Evolutionary conservation across 2,888 invertebrate genomes (phyloP).

Genomic region (Halictus quadricinctus): DNA sequence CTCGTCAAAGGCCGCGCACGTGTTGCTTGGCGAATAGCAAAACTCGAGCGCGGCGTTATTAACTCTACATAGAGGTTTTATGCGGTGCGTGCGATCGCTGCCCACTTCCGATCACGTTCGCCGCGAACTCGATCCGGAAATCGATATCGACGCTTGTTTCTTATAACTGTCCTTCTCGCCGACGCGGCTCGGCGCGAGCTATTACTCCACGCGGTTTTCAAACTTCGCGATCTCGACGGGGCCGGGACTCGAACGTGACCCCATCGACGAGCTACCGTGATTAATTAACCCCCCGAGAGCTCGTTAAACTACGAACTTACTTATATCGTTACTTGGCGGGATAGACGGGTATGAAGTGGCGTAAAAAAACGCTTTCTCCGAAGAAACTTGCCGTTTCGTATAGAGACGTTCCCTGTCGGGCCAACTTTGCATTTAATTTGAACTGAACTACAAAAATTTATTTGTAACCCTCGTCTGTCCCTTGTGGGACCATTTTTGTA

Average conservation of each 20-base stretch:
- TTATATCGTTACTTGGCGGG: background rate
- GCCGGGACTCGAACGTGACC: constrained; percentile 1
- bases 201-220: background rate
- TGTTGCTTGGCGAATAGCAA: constrained; percentile 49
- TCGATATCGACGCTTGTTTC: constrained; percentile 2
- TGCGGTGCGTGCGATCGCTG: constrained; percentile 19
- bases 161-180: background rate
- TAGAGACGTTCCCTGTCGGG: background rate
- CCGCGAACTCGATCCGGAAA: background rate
- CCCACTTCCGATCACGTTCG: constrained; percentile 31
- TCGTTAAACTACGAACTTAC: background rate
- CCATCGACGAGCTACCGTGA: background rate
- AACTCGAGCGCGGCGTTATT: constrained; percentile 59
- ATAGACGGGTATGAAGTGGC: background rate
- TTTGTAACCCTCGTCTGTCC: background rate
- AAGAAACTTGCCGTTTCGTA: background rate
- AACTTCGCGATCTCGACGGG: background rate
- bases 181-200: background rate
- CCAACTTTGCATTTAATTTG: background rate
- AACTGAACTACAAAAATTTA: background rate
- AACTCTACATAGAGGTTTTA: constrained; percentile 50
- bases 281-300: constrained; percentile 5
- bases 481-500: background rate
- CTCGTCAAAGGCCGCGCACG: constrained; percentile 26
- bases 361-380: background rate